These are phyloP conservation scores for Muscicapa adusta DNA, from an alignment of 2,113 vertebrate genomes.

Conservation along the genomic window DNA sequence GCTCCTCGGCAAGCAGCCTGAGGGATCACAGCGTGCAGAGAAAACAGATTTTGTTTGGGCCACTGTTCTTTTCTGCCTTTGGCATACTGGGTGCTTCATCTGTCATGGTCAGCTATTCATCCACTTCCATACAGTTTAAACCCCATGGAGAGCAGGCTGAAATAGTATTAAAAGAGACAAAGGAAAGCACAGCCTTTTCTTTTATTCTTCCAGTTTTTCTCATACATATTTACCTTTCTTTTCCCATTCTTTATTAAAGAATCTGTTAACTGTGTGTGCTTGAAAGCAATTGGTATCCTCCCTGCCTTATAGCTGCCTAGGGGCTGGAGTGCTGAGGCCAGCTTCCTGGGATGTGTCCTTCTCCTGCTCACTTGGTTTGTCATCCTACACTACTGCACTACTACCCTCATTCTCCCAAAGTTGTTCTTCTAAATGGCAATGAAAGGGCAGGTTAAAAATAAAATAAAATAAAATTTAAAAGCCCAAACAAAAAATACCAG, in stretches of 20 bases:
- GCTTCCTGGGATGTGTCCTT: fast-evolving
- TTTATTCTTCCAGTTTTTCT: neutral
- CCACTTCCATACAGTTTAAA: neutral
- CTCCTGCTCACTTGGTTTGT: neutral
- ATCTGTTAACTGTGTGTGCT: neutral
- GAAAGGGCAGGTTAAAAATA: neutral
- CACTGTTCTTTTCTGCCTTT: neutral
- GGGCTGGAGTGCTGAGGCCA: neutral
- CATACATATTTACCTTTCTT: neutral
- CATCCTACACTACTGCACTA: neutral
- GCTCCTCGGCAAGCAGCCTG: neutral
- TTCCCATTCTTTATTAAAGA: neutral
- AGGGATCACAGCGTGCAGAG: neutral
- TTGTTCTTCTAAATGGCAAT: neutral
- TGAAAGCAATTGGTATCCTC: neutral
- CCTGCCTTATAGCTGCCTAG: neutral
- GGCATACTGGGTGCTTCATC: neutral
- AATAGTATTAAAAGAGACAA: neutral
- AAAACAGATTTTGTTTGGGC: neutral
- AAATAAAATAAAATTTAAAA: neutral
- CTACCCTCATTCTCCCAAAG: neutral
- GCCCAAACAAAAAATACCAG: neutral
- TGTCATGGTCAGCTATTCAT: conserved; percentile 7
- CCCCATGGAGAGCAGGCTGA: neutral
- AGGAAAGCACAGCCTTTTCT: neutral